phyloP scores from a whole-genome alignment of 1,140 invertebrate species.

The Hypothenemus hampei region DNA sequence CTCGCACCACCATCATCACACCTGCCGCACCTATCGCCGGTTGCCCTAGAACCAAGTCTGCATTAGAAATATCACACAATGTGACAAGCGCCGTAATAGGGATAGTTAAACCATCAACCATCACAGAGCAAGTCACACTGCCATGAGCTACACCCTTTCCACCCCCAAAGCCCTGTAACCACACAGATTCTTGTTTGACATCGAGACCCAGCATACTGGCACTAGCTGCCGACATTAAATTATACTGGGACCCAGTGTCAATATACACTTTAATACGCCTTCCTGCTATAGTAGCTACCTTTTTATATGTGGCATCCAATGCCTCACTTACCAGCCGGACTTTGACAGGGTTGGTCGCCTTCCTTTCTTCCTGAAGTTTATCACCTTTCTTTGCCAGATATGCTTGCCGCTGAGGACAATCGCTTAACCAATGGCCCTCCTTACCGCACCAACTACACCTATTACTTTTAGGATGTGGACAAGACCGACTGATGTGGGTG shows the following conservation, averaged over 20 bases:
- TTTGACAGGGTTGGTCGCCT: no score
- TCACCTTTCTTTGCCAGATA: no score
- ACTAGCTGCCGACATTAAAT: neutral
- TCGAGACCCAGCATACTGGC: neutral
- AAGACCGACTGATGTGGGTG: no score
- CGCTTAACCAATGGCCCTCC: no score
- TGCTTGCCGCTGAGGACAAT: no score
- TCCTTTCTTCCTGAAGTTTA: no score
- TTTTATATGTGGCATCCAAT: no score
- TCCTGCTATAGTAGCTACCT: no score
- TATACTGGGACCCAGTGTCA: neutral
- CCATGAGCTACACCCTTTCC: neutral
- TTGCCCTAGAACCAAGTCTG: neutral
- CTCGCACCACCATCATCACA: neutral
- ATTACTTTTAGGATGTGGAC: no score
- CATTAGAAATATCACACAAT: neutral
- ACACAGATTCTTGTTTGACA: neutral
- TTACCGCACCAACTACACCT: no score
- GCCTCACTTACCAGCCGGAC: no score
- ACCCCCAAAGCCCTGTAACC: neutral
- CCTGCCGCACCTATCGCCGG: neutral
- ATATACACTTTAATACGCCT: slow-evolving; percentile 7
- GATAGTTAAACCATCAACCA: neutral
- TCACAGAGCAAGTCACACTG: neutral
- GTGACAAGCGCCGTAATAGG: neutral